phyloP scores from a whole-genome alignment of 1,140 invertebrate species.

The Saccostrea echinata region DNA sequence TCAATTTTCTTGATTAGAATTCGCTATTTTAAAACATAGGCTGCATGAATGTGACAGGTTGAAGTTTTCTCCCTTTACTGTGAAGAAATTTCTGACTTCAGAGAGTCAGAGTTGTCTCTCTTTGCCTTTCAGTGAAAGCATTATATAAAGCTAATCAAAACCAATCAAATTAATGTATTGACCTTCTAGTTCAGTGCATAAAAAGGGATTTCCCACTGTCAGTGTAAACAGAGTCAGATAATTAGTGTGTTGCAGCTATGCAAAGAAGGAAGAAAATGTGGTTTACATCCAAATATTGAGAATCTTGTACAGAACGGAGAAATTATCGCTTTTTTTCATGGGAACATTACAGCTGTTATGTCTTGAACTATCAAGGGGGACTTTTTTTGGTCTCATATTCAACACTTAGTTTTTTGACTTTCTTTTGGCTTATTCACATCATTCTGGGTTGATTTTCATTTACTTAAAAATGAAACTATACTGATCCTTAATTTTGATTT shows the following conservation, averaged over 20 bases:
- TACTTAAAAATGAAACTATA: no score
- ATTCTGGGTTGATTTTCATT: no score
- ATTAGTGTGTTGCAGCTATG: not conserved
- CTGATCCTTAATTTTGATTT: no score
- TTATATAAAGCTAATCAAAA: not conserved
- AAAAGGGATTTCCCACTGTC: not conserved
- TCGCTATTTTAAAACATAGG: no score
- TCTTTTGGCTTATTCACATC: no score
- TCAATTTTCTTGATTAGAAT: no score
- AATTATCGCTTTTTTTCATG: not conserved
- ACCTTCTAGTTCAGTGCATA: not conserved
- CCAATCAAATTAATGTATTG: not conserved
- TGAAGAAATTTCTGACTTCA: not conserved
- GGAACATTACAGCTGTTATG: not conserved
- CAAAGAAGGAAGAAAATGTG: not conserved
- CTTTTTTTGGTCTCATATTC: not conserved
- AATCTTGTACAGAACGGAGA: not conserved
- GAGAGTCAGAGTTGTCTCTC: slow-evolving; percentile 5
- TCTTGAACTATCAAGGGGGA: not conserved
- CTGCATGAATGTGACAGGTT: not conserved
- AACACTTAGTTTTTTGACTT: not conserved
- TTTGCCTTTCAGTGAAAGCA: not conserved
- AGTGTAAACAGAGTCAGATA: not conserved
- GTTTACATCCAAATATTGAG: not conserved
- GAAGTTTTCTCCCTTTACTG: not conserved